phyloP scores from a whole-genome alignment of 2,888 invertebrate species.

The Pseudococcus longispinus region DNA sequence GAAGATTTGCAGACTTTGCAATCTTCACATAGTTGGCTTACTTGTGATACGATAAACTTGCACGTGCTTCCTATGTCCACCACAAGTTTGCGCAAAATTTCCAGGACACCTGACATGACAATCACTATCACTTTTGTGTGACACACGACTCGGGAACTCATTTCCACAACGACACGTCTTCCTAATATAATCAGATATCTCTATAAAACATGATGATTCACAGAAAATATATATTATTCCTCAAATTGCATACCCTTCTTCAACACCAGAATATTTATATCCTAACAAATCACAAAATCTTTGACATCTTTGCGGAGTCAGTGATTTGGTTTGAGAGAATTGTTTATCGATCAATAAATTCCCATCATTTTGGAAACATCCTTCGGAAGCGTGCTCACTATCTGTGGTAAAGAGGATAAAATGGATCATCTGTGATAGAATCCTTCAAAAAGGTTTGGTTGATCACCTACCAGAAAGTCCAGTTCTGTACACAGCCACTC shows the following conservation, averaged over 20 bases:
- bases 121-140: conserved; percentile 2
- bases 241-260: conserved; percentile 40
- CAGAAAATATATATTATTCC: too few species aligned
- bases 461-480: conserved; percentile 57
- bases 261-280: conserved; percentile 56
- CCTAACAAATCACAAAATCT: conserved; percentile 54
- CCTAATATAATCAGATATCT: not conserved
- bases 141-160: not conserved
- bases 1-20: too few species aligned
- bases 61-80: conserved; percentile 49
- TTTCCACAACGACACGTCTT: conserved; percentile 56
- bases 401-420: not conserved
- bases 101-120: conserved; percentile 55
- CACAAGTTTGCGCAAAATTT: conserved; percentile 51
- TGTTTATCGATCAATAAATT: conserved; percentile 36
- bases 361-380: conserved; percentile 55
- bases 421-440: too few species aligned
- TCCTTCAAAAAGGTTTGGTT: too few species aligned
- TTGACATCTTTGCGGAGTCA: conserved; percentile 56
- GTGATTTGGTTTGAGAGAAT: conserved; percentile 40
- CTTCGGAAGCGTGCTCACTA: not conserved
- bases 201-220: not conserved
- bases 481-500: conserved; percentile 59
- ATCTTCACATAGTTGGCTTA: not conserved
- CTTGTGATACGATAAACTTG: conserved; percentile 47